phyloP scores from a whole-genome alignment of 2,113 vertebrate genomes.

The Phasianus colchicus region DNA sequence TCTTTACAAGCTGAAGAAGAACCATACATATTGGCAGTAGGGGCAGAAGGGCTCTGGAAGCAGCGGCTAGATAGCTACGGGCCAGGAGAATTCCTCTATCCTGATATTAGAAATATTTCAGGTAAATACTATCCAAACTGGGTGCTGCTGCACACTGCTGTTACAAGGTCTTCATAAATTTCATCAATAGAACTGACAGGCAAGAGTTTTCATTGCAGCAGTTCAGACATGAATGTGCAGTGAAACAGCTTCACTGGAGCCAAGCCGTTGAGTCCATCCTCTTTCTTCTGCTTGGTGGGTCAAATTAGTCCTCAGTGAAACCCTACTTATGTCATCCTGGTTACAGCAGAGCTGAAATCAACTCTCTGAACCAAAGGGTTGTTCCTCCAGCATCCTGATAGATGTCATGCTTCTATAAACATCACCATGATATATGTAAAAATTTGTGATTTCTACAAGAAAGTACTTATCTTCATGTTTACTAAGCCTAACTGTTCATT shows the following conservation, averaged over 20 bases:
- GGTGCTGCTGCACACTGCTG: not conserved
- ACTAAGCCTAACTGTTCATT: not conserved
- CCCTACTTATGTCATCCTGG: not conserved
- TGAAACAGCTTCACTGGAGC: not conserved
- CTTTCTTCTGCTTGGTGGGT: not conserved
- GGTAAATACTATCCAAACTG: slow-evolving; percentile 60
- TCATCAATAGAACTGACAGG: not conserved
- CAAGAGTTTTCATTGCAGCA: not conserved
- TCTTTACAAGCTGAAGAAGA: slow-evolving; percentile 69
- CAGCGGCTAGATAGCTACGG: slow-evolving; percentile 73
- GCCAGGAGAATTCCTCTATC: slow-evolving; percentile 64
- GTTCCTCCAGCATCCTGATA: not conserved
- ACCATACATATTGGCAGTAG: slow-evolving; percentile 72
- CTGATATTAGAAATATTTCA: slow-evolving; percentile 71
- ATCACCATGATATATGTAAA: not conserved
- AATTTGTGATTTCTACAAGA: not conserved
- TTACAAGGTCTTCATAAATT: not conserved
- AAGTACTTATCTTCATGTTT: not conserved
- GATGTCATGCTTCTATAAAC: not conserved
- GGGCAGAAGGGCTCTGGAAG: slow-evolving; percentile 78
- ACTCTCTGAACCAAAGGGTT: not conserved
- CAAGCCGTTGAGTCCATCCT: not conserved
- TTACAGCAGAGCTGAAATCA: not conserved
- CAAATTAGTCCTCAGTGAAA: not conserved
- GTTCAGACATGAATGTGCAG: not conserved